These are phyloP conservation scores for Diplazon laetatorius DNA, from an alignment of 2,888 invertebrate genomes.

Conservation along the genomic window DNA sequence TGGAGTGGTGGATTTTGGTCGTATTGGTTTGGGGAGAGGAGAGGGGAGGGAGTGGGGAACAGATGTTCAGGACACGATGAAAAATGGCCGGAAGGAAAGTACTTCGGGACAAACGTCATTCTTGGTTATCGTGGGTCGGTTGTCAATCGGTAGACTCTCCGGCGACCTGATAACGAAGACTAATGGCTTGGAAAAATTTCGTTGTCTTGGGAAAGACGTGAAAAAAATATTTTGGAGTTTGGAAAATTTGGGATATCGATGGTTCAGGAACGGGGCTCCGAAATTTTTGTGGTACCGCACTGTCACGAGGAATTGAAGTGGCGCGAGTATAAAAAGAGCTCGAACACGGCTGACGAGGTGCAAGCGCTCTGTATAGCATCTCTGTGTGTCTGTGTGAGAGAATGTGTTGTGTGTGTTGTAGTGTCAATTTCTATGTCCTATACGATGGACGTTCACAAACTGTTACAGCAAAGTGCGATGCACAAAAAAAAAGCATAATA, in stretches of 20 bases:
- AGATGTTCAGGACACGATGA: slow-evolving; percentile 50
- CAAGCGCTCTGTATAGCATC: slow-evolving; percentile 22
- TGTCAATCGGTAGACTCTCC: slow-evolving; percentile 7
- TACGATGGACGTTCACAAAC: too few relatives aligned
- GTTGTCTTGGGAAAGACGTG: neutral
- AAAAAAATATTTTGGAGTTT: neutral
- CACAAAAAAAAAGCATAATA: too few relatives aligned
- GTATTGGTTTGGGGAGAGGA: too few relatives aligned
- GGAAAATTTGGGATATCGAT: neutral
- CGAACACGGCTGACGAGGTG: slow-evolving; percentile 63
- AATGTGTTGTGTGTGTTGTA: slow-evolving; percentile 1
- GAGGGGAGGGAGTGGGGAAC: slow-evolving; percentile 4
- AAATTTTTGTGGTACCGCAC: slow-evolving; percentile 18
- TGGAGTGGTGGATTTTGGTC: too few relatives aligned
- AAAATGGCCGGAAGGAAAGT: slow-evolving; percentile 47
- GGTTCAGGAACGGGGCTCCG: slow-evolving; percentile 15
- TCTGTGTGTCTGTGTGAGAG: slow-evolving; percentile 29
- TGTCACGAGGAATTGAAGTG: slow-evolving; percentile 36
- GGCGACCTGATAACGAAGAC: slow-evolving; percentile 9
- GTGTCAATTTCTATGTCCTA: too few relatives aligned
- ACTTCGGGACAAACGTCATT: slow-evolving; percentile 13
- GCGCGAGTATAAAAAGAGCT: slow-evolving; percentile 35
- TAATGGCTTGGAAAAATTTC: neutral
- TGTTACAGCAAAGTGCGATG: too few relatives aligned
- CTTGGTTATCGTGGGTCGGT: neutral